Evolutionary conservation across 2,113 vertebrate genomes (phyloP).

Genomic region (Psammodynastes pulverulentus): DNA sequence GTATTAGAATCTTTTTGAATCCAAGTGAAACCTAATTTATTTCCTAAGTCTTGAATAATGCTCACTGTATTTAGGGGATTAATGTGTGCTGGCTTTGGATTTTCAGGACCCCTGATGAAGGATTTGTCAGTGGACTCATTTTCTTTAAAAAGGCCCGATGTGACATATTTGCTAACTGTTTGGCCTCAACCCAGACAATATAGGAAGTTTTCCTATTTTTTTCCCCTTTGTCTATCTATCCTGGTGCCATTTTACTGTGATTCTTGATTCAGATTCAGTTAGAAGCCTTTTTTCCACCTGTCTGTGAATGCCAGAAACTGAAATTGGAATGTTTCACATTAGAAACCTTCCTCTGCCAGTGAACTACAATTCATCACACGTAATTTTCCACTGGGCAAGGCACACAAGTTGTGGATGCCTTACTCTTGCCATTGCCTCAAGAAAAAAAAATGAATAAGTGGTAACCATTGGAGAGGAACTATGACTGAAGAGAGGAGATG

Average conservation of each 20-base stretch:
- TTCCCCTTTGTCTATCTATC: background rate
- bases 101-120: background rate
- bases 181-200: background rate
- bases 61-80: background rate
- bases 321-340: background rate
- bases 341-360: background rate
- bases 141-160: background rate
- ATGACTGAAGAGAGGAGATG: background rate
- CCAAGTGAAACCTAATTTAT: background rate
- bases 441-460: background rate
- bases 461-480: background rate
- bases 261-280: background rate
- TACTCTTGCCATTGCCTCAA: background rate
- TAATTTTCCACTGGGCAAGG: background rate
- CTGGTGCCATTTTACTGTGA: background rate
- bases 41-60: background rate
- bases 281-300: background rate
- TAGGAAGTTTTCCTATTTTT: background rate
- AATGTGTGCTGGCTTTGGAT: background rate
- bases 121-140: background rate
- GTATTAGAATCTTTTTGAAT: background rate
- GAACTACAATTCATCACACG: background rate
- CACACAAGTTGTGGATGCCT: background rate
- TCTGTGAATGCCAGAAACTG: background rate
- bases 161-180: too few relatives aligned